Base-by-base conservation (phyloP, 2,797 vertebrate species). In the Furcifer pardalis region DNA sequence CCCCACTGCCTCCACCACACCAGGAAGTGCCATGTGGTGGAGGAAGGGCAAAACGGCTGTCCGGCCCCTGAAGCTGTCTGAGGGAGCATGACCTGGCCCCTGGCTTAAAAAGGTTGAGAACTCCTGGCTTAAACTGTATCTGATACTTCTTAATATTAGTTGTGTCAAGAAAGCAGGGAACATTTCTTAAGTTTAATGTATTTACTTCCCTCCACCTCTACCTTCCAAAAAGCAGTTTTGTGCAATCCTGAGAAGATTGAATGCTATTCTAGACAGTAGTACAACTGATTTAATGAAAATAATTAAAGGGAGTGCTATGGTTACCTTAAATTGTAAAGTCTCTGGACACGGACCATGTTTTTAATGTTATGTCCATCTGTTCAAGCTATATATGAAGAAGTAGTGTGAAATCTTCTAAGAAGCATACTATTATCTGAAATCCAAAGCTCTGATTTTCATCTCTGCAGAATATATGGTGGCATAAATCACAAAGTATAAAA, bases 351-450 rank as follows among this genome's bases (percentile, higher is more conserved):
- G 59, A 52, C 46, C 42, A 23, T 73, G 44, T 77, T 52, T 82
- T 74, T 46, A 63, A 82, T 75, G 65, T 69, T 79, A 40, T 66
- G 68, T 73, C 32, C 44, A 52, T 74, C 69, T 85, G 27, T 79
- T 74, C 42, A 79, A 73, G 68, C 40, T 60, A 84, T 69, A 60
- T 69, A 79, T 65, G 68, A 63, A 79, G 46, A 7, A 84, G 40
- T 49, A 62, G 78, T 12, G 23, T 17, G 56, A 84, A 62, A 63
- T 68, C 25, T 25, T 81, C 32, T 13, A 21, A 69, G 7, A 27
- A 4, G 23, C 49, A 52, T 68, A 63, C 32, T 49, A 44, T 25
- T 79, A 56, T 19, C 46, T 40, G 46, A 69, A 69, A 40, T 35
- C 23, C 69, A 46, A 73, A 13, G 30, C 40, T 62, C 42, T 63